These are phyloP conservation scores for Zaprionus vittiger DNA, from an alignment of 1,140 invertebrate species.

Conservation along the genomic window DNA sequence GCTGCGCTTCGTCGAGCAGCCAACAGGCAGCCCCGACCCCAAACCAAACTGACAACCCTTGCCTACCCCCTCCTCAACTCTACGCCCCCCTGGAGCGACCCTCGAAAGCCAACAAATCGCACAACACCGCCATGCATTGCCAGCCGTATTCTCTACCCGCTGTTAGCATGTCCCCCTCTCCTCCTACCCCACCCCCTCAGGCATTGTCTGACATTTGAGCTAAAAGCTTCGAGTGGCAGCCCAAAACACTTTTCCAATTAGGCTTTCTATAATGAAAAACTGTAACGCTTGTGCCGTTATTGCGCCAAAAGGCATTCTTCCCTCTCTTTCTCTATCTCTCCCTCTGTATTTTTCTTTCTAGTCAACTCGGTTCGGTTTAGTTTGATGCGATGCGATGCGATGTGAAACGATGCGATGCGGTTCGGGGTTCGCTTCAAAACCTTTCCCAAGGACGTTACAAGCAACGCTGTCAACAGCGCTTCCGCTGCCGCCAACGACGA, in stretches of 20 bases:
- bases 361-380: background rate
- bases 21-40: background rate
- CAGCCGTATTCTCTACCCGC: background rate
- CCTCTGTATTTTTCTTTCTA: background rate
- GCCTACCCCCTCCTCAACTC: background rate
- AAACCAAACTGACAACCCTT: background rate
- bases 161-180: background rate
- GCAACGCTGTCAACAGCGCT: slow-evolving; percentile 44
- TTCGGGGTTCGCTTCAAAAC: slow-evolving; percentile 45
- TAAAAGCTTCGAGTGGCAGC: slow-evolving; percentile 78
- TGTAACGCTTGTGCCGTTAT: slow-evolving; percentile 53
- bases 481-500: slow-evolving; percentile 9
- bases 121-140: slow-evolving; percentile 53
- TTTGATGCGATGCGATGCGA: background rate
- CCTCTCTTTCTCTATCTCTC: background rate
- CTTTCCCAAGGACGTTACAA: slow-evolving; percentile 70
- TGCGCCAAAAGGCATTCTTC: slow-evolving; percentile 49
- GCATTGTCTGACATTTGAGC: slow-evolving; percentile 74
- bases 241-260: slow-evolving; percentile 82
- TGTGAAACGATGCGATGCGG: background rate
- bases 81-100: slow-evolving; percentile 11
- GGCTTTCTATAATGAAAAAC: slow-evolving; percentile 71
- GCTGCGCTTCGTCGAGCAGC: slow-evolving; percentile 39
- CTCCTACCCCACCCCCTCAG: background rate
- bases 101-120: slow-evolving; percentile 73